Conservation (phyloP, 2,113 vertebrate species). For the Thunnus thynnus region DNA sequence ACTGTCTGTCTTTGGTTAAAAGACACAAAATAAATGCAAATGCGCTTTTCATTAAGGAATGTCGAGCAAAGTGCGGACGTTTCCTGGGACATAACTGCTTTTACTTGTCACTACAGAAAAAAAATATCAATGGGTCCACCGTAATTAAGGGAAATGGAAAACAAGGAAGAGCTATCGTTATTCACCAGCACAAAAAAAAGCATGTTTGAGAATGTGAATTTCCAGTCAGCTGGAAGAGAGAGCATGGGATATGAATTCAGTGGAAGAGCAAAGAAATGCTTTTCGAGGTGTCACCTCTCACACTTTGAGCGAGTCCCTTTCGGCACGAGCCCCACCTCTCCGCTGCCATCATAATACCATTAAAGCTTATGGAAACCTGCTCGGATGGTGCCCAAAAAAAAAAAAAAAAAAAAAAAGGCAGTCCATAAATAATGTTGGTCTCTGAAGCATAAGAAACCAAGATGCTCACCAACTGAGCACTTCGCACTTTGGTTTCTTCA, state of each 20-base stretch:
- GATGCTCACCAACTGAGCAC: constrained; percentile 52
- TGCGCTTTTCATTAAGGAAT: constrained; percentile 49
- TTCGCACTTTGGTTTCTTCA: constrained; percentile 59
- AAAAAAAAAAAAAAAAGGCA: constrained; percentile 13
- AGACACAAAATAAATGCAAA: constrained; percentile 68
- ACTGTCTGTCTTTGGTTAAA: constrained; percentile 35
- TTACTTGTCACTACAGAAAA: constrained; percentile 21
- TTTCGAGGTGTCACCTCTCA: constrained; percentile 50
- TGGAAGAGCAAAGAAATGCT: constrained; percentile 16
- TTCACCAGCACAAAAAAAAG: constrained; percentile 22
- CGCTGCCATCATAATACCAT: background rate
- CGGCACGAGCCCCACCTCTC: background rate
- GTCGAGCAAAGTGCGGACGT: constrained; percentile 19
- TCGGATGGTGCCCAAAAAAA: constrained; percentile 26
- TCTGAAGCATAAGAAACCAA: constrained; percentile 59
- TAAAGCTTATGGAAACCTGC: constrained; percentile 4
- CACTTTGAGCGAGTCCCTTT: constrained; percentile 25
- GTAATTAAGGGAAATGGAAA: constrained; percentile 9
- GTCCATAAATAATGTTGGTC: constrained; percentile 55
- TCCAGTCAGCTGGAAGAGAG: constrained; percentile 32
- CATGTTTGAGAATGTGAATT: constrained; percentile 40
- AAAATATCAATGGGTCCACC: constrained; percentile 23
- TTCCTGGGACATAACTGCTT: constrained; percentile 28
- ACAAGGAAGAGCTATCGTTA: background rate
- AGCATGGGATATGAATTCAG: constrained; percentile 7